These are phyloP conservation scores for Tolmerus cingulatus DNA, from an alignment of 2,888 invertebrate genomes.

Conservation along the genomic window DNA sequence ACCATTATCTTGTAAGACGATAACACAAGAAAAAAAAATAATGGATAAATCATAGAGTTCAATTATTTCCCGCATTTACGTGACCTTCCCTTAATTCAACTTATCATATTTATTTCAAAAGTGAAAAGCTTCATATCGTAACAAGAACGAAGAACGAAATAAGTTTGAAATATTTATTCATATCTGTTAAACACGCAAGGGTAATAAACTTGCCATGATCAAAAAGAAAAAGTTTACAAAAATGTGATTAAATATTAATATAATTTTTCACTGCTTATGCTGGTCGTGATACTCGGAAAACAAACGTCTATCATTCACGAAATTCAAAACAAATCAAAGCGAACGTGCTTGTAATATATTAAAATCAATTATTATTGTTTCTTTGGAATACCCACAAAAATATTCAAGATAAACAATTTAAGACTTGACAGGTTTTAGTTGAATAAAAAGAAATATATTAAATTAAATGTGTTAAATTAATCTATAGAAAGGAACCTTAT, in stretches of 20 bases:
- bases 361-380: background rate
- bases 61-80: background rate
- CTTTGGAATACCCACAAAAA: background rate
- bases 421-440: background rate
- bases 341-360: background rate
- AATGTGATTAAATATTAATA: background rate
- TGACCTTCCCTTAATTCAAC: background rate
- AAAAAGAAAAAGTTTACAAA: background rate
- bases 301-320: background rate
- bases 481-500: background rate
- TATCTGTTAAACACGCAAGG: background rate
- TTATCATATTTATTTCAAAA: background rate
- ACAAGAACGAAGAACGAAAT: background rate
- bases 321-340: background rate
- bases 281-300: background rate
- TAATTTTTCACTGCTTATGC: background rate
- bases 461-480: background rate
- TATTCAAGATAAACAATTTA: background rate
- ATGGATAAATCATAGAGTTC: background rate
- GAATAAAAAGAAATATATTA: background rate
- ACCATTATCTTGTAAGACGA: background rate
- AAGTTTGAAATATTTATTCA: background rate
- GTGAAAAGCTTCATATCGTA: background rate
- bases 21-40: background rate
- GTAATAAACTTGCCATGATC: background rate